phyloP scores from a whole-genome alignment of 2,888 invertebrate species.

The Lithophane ornitopus region DNA sequence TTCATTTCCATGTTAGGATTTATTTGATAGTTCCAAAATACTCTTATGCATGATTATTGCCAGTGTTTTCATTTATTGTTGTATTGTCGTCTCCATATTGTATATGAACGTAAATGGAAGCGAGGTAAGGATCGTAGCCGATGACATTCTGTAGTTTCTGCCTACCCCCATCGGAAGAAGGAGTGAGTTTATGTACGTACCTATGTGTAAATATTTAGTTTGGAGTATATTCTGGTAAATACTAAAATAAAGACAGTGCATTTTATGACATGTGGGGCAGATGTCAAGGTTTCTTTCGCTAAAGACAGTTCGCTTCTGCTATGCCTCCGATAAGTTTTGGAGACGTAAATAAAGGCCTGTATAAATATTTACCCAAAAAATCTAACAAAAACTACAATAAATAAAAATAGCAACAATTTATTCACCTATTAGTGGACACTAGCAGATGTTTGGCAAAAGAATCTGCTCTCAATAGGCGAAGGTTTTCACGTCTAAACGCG shows the following conservation, averaged over 20 bases:
- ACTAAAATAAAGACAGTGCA: background rate
- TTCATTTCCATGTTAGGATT: too few species aligned
- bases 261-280: too few species aligned
- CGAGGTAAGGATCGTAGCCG: too few species aligned
- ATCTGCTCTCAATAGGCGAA: background rate
- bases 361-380: background rate
- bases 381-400: conserved; percentile 23
- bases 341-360: background rate
- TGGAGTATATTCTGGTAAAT: background rate
- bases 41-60: too few species aligned
- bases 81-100: too few species aligned
- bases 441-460: background rate
- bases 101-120: too few species aligned
- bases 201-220: too few species aligned
- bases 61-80: too few species aligned
- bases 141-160: too few species aligned
- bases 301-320: background rate
- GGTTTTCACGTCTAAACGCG: background rate
- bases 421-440: conserved; percentile 25
- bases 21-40: too few species aligned
- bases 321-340: background rate
- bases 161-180: too few species aligned
- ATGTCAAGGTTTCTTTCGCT: background rate
- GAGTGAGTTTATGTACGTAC: too few species aligned
- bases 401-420: conserved; percentile 24